Evolutionary conservation across 2,113 vertebrate genomes (phyloP).

Genomic region (Cyprinodon brontotheroides): DNA sequence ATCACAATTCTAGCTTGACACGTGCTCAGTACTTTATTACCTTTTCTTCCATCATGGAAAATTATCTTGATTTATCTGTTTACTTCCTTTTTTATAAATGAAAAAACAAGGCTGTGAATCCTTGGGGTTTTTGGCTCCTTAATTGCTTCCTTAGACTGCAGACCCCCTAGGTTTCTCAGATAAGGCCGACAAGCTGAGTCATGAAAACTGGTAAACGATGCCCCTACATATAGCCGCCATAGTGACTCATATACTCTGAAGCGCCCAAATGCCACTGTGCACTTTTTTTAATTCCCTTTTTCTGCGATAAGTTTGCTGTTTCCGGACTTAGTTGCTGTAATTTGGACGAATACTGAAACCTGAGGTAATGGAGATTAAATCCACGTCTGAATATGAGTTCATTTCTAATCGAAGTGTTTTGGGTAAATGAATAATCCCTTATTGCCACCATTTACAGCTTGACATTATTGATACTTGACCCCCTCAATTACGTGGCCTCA

Average conservation of each 20-base stretch:
- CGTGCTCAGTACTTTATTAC: not conserved
- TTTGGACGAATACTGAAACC: not conserved
- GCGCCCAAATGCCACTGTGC: fast-evolving
- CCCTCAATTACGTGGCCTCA: not conserved
- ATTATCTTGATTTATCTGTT: not conserved
- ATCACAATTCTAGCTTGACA: not conserved
- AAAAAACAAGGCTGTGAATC: not conserved
- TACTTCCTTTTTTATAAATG: not conserved
- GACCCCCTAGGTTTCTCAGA: not conserved
- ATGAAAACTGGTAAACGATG: not conserved
- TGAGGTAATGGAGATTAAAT: not conserved
- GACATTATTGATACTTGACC: not conserved
- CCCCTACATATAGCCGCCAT: not conserved
- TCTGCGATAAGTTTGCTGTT: not conserved
- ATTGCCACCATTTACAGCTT: not conserved
- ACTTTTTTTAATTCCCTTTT: not conserved
- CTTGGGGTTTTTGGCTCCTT: slow-evolving; percentile 21
- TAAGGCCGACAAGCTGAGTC: not conserved
- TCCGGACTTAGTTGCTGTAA: not conserved
- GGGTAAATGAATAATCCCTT: not conserved
- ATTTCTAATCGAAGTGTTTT: not conserved
- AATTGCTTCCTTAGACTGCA: slow-evolving; percentile 14
- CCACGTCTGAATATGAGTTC: not conserved
- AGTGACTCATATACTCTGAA: slow-evolving; percentile 12
- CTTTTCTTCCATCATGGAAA: not conserved